These are phyloP conservation scores for Apodemus speciosus DNA, from an alignment of 2,113 vertebrate genomes.

Conservation along the genomic window DNA sequence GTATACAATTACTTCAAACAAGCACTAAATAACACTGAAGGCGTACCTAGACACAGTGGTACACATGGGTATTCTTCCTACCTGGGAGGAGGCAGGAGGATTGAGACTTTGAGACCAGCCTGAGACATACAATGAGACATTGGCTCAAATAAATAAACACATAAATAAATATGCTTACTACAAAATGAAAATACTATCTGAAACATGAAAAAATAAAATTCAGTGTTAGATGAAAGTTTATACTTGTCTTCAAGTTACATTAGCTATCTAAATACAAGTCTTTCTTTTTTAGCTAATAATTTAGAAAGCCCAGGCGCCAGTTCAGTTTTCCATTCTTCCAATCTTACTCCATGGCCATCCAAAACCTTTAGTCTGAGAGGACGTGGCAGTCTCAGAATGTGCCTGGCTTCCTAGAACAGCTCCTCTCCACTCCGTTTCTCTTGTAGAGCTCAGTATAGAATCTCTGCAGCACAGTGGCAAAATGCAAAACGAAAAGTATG, in stretches of 20 bases:
- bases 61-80: background rate
- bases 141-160: background rate
- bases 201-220: constrained; percentile 31
- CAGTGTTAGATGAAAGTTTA: constrained; percentile 31
- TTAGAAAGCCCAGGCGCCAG: background rate
- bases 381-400: constrained; percentile 8
- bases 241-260: background rate
- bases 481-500: background rate
- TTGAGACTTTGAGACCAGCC: background rate
- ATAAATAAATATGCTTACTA: background rate
- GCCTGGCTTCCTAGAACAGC: constrained; percentile 25
- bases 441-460: constrained; percentile 4
- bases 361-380: constrained; percentile 47
- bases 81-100: background rate
- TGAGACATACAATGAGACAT: background rate
- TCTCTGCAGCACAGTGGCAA: background rate
- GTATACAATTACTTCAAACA: background rate
- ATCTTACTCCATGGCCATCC: background rate
- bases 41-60: background rate
- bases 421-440: background rate
- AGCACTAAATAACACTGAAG: constrained; percentile 48
- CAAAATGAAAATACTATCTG: constrained; percentile 13
- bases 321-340: constrained; percentile 15
- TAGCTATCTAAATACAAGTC: constrained; percentile 5
- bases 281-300: background rate